These are phyloP conservation scores for Ancistrus triradiatus DNA, from an alignment of 2,113 vertebrate species.

Conservation along the genomic window DNA sequence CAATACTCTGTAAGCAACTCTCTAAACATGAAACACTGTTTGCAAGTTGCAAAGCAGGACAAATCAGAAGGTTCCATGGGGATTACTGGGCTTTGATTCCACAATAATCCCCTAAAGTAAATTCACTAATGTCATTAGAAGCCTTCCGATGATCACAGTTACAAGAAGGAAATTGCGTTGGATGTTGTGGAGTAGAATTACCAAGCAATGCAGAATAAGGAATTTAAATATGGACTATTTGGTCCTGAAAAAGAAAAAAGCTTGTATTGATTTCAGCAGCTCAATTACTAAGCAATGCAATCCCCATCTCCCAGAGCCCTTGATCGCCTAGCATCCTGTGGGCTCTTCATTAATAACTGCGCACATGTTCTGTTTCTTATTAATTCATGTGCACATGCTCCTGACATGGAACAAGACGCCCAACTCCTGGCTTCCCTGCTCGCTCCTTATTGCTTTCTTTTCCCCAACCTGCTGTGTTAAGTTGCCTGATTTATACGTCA, in stretches of 20 bases:
- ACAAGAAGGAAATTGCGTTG: slow-evolving; percentile 14
- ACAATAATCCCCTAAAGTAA: slow-evolving; percentile 54
- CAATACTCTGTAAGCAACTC: not conserved
- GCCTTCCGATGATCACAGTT: slow-evolving; percentile 16
- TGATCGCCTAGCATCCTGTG: slow-evolving; percentile 39
- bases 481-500: slow-evolving; percentile 49
- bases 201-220: slow-evolving; percentile 6
- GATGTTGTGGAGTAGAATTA: slow-evolving; percentile 21
- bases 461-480: slow-evolving; percentile 46
- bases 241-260: slow-evolving; percentile 10
- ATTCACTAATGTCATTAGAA: slow-evolving; percentile 53
- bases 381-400: slow-evolving; percentile 49
- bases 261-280: slow-evolving; percentile 48
- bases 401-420: slow-evolving; percentile 33
- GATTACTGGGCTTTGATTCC: slow-evolving; percentile 49
- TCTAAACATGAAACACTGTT: slow-evolving; percentile 13
- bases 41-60: slow-evolving; percentile 8
- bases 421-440: slow-evolving; percentile 25
- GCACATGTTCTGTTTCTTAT: slow-evolving; percentile 49
- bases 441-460: slow-evolving; percentile 36
- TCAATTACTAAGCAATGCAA: slow-evolving; percentile 43
- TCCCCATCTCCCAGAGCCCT: slow-evolving; percentile 40
- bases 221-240: slow-evolving; percentile 35
- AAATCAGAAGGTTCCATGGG: slow-evolving; percentile 36
- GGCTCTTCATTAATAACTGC: slow-evolving; percentile 48